A percentile compares a stretch with the other conserved stretches of the same genome.
Conservation (phyloP, 2,797 vertebrate genomes). For the Onychomys leucogaster region DNA sequence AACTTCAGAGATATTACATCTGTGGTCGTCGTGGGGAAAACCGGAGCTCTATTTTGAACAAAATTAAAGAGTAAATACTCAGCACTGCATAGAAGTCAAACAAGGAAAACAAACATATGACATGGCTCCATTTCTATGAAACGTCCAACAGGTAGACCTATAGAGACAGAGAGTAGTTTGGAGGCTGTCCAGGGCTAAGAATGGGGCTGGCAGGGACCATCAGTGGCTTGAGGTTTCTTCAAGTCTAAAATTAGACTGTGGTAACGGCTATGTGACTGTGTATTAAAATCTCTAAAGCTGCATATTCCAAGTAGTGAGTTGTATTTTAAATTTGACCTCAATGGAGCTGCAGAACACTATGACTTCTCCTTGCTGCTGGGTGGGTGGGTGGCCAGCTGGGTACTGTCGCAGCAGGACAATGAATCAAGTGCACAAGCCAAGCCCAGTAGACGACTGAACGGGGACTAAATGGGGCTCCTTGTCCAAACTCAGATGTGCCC, state of each 20-base stretch:
- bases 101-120: not conserved
- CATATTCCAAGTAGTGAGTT: not conserved
- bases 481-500: not conserved
- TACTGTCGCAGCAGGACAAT: no score
- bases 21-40: not conserved
- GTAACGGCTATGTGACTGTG: not conserved
- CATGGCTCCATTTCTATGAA: not conserved
- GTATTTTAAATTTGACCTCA: constrained; percentile 15
- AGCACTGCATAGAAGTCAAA: not conserved
- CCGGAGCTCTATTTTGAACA: constrained; percentile 48
- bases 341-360: not conserved
- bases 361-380: not conserved
- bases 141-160: not conserved
- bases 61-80: constrained; percentile 53
- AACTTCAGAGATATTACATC: constrained; percentile 6
- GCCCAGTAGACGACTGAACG: not conserved
- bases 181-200: not conserved
- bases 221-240: not conserved
- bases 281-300: constrained; percentile 17
- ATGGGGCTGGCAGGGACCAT: not conserved
- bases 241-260: not conserved
- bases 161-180: not conserved
- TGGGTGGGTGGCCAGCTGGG: not conserved
- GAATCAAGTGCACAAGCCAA: not conserved
- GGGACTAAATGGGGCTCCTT: not conserved